Percentiles rank a stretch among this genome's conserved stretches.
Conservation (phyloP, 2,888 invertebrate species). For the Drosophila lacicola region DNA sequence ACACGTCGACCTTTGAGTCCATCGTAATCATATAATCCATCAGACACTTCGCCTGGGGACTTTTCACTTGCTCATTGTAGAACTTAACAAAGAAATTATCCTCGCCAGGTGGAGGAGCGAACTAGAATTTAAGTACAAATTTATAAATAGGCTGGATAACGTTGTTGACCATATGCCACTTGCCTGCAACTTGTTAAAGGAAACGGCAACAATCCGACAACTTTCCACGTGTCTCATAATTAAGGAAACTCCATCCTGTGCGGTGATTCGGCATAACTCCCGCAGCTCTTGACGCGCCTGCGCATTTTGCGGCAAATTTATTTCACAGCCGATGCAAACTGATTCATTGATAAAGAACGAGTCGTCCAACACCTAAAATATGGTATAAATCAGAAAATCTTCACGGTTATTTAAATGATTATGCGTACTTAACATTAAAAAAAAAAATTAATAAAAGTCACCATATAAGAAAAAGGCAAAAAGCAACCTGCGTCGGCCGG, state of each 20-base stretch:
- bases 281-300: conserved; percentile 87
- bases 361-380: conserved; percentile 82
- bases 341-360: conserved; percentile 88
- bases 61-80: conserved; percentile 85
- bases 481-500: conserved; percentile 84
- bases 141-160: background rate
- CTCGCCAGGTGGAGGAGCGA: conserved; percentile 67
- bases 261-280: conserved; percentile 87
- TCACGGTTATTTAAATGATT: background rate
- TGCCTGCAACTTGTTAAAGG: conserved; percentile 90
- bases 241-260: conserved; percentile 88
- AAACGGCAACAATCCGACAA: conserved; percentile 87
- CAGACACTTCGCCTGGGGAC: conserved; percentile 87
- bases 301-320: conserved; percentile 86
- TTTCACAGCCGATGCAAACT: conserved; percentile 87
- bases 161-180: conserved; percentile 2
- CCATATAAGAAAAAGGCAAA: conserved; percentile 31
- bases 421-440: background rate
- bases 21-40: conserved; percentile 89
- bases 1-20: conserved; percentile 87
- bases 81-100: conserved; percentile 81
- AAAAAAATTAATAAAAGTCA: conserved; percentile 54
- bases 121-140: conserved; percentile 48
- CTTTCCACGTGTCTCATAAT: conserved; percentile 87
- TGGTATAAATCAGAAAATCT: background rate